Evolutionary conservation across 1,140 invertebrate genomes (phyloP).

Genomic region (Drosophila leontia): DNA sequence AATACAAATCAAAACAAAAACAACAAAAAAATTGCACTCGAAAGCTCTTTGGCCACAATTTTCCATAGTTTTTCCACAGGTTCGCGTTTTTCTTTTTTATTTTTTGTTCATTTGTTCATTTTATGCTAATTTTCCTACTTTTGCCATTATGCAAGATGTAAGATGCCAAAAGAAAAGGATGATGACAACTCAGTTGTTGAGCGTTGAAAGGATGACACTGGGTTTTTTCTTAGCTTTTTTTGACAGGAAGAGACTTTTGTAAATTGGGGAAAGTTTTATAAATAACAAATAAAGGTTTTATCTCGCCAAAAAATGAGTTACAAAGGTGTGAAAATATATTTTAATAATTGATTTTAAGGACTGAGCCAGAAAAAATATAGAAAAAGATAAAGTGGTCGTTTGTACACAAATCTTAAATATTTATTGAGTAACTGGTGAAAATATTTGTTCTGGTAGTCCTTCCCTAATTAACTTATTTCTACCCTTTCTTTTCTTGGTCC

Average conservation of each 20-base stretch:
- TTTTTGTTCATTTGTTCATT: constrained; percentile 8
- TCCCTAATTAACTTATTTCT: neutral
- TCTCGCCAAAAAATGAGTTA: too few species aligned
- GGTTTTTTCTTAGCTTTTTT: neutral
- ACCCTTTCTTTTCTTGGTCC: neutral
- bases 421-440: neutral
- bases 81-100: neutral
- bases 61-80: constrained; percentile 39
- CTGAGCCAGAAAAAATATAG: neutral
- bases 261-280: constrained; percentile 5
- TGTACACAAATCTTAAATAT: neutral
- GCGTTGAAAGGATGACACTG: constrained; percentile 28
- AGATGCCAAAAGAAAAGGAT: constrained; percentile 12
- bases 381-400: neutral
- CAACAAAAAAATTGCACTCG: constrained; percentile 31
- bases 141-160: constrained; percentile 35
- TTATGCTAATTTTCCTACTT: constrained; percentile 45
- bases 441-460: neutral
- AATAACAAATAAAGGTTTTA: neutral
- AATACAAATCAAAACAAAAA: neutral
- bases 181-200: constrained; percentile 26
- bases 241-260: neutral
- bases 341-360: neutral
- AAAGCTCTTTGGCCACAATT: constrained; percentile 27
- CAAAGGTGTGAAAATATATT: neutral